A percentile compares a stretch with the other conserved stretches of the same genome.
Conservation (phyloP, 1,140 invertebrate species). For the Cyclina sinensis region DNA sequence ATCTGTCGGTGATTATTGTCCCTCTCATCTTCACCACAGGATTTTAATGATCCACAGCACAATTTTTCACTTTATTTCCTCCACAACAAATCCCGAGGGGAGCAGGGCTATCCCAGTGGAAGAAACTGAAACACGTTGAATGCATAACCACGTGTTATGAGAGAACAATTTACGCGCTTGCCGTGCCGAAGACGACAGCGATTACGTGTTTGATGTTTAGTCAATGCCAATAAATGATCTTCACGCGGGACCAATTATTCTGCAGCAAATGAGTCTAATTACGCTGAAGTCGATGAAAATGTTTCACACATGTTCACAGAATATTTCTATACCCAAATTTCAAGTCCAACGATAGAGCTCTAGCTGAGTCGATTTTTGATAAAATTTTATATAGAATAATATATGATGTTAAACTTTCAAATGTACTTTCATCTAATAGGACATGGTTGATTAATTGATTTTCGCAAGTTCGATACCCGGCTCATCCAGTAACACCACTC, state of each 20-base stretch:
- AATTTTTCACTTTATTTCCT: slow-evolving; percentile 27
- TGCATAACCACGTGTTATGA: slow-evolving; percentile 31
- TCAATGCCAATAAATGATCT: slow-evolving; percentile 43
- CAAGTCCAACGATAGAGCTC: no score
- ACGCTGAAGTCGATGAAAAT: slow-evolving; percentile 27
- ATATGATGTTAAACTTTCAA: no score
- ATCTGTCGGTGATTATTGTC: slow-evolving; percentile 37
- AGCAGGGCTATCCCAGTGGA: not conserved
- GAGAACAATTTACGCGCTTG: slow-evolving; percentile 10
- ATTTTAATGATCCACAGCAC: slow-evolving; percentile 41
- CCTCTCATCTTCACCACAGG: slow-evolving; percentile 45
- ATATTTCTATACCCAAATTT: no score
- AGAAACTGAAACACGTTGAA: not conserved
- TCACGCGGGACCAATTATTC: slow-evolving; percentile 56
- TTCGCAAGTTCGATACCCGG: no score
- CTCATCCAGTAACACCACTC: no score
- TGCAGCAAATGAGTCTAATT: slow-evolving; percentile 49
- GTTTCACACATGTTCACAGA: slow-evolving; percentile 24
- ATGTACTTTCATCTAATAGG: no score
- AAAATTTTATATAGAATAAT: no score
- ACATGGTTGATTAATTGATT: no score
- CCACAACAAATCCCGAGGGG: not conserved
- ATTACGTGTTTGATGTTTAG: slow-evolving; percentile 49
- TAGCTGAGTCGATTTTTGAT: no score
- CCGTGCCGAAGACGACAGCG: slow-evolving; percentile 31